Base-by-base conservation (phyloP, 37 sponge, comb jelly and placozoan genomes). In the Diacarnus erythraeanus region DNA sequence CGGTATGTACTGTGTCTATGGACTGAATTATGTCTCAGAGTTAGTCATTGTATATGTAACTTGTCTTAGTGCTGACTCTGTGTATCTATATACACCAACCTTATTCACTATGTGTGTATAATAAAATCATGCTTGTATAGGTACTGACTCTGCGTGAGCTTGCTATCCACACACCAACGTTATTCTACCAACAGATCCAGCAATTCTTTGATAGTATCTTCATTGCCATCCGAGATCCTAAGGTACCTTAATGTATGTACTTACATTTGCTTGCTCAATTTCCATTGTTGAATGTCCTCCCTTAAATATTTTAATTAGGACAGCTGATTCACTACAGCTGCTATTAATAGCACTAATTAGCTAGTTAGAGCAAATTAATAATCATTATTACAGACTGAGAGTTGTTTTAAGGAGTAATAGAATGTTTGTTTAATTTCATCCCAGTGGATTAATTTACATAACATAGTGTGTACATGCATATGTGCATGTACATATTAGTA, bases 131-230 rank as follows among this genome's bases (percentile, higher is more conserved):
- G 2, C 42, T 34, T 59, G 4, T 60, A 42, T 56, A 94, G 95
- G 86, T 94, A 20, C 87, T 97, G 33, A 83, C 90, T 42, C 87
- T 97, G 56, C 47, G 97, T 31, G 97, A 97, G 72, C 86, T 97
- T 75, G 97, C 94, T 40, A 68, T 86, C 12, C 92, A 93, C 85
- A 88, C 97, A 0, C 97, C 97, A 23, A 97, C 97, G 2, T 77
- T 94, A 66, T 97, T 97, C 87, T 97, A 90, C 64, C 89, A 86
- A 77, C 85, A 88, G 70, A 84, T 97, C 1, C 88, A 93, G 63
- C 83, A 77, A 44, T 97, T 93, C 87, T 87, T 93, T 76, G 91
- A 93, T 15, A 87, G 91, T 47, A 93, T 97, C 38, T 91, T 93
- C 42, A 81, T 61, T 61, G 97, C 91, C 26, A 74, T 93, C 35